Evolutionary conservation across 23 tunicate species (phyloP).

Genomic region (Aplidium turbinatum): DNA sequence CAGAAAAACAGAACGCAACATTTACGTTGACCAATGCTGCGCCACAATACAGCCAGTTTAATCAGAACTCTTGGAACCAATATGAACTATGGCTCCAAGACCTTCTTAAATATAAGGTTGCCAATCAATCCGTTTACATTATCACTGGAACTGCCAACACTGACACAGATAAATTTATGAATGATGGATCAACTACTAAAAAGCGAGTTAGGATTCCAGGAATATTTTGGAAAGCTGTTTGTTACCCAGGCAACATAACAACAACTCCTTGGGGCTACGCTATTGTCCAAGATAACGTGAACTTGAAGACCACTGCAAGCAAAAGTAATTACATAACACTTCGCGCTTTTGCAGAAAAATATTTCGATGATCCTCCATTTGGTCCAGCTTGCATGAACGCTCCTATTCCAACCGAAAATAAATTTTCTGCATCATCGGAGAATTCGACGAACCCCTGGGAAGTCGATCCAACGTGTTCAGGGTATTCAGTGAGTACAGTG

Average conservation of each 20-base stretch:
- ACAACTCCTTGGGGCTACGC: conserved; percentile 73
- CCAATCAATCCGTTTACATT: conserved; percentile 62
- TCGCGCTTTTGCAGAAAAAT: conserved; percentile 41
- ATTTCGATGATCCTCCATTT: conserved; percentile 62
- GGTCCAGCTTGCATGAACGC: conserved; percentile 76
- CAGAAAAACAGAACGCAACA: conserved; percentile 64
- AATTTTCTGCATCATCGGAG: too few species aligned
- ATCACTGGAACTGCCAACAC: conserved; percentile 78
- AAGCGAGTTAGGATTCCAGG: conserved; percentile 83
- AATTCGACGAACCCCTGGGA: too few species aligned
- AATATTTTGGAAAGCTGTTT: conserved; percentile 91
- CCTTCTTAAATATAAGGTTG: conserved; percentile 37
- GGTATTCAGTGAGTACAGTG: too few species aligned
- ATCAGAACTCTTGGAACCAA: conserved; percentile 62
- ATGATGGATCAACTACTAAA: conserved; percentile 18
- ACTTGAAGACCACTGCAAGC: conserved; percentile 12
- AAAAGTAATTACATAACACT: conserved; percentile 37
- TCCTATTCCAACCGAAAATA: too few species aligned
- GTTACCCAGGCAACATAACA: conserved; percentile 80
- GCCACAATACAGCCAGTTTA: conserved; percentile 78
- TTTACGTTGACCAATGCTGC: conserved; percentile 98
- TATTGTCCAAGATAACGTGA: conserved; percentile 53
- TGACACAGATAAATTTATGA: conserved; percentile 58
- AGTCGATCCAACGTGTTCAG: too few species aligned
- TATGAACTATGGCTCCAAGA: conserved; percentile 76